Conservation (phyloP, 2,888 invertebrate species). For the Erannis defoliaria region DNA sequence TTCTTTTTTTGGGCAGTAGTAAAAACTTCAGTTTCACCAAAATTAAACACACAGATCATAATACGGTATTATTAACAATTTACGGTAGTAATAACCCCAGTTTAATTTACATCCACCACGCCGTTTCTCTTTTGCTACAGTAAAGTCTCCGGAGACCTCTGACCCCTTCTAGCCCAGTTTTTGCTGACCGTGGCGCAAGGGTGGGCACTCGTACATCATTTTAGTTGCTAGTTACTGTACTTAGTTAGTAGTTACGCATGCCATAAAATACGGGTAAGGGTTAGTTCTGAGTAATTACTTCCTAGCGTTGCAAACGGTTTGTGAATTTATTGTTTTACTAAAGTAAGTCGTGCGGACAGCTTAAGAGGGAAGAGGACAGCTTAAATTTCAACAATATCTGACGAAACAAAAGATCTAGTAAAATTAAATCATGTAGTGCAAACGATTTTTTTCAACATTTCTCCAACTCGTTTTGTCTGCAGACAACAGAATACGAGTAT, state of each 20-base stretch:
- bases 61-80: slow-evolving; percentile 20
- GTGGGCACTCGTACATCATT: slow-evolving; percentile 26
- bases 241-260: slow-evolving; percentile 36
- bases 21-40: neutral
- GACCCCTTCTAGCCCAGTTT: slow-evolving; percentile 32
- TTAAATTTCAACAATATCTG: too few relatives aligned
- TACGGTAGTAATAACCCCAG: slow-evolving; percentile 6
- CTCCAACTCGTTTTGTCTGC: neutral
- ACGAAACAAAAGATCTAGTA: too few relatives aligned
- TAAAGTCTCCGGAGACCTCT: slow-evolving; percentile 26
- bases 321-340: slow-evolving; percentile 22
- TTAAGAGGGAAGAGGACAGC: neutral
- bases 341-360: neutral
- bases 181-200: slow-evolving; percentile 27
- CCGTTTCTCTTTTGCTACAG: slow-evolving; percentile 18
- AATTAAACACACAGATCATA: neutral
- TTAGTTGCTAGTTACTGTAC: slow-evolving; percentile 26
- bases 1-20: neutral
- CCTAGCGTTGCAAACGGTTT: slow-evolving; percentile 8
- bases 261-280: slow-evolving; percentile 32
- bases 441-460: too few relatives aligned
- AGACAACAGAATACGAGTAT: neutral
- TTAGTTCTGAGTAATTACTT: slow-evolving; percentile 32
- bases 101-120: slow-evolving; percentile 9
- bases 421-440: too few relatives aligned